Evolutionary conservation across 2,888 invertebrate species (phyloP), one percentile per base, ranked within the genome.

Genomic region (Helobdella robusta): DNA sequence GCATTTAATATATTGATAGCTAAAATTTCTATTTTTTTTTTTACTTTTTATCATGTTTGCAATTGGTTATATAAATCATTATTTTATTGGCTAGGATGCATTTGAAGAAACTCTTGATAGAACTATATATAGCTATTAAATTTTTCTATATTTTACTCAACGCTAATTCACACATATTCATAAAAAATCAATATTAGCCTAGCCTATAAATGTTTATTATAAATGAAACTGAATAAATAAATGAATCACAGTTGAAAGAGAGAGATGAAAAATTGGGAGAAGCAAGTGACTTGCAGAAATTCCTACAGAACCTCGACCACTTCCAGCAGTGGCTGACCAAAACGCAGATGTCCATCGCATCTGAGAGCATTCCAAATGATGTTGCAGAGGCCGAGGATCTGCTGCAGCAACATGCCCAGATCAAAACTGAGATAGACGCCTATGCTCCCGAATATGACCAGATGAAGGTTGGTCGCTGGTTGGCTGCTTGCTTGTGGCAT

Each of bases 321-420:
- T 99, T 99, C 91, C 94, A 95, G 82, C 87, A 91, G 0, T 98
- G 97, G 97, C 85, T 99, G 72, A 92, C 94, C 66, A 92, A 94
- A 82, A 97, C 97, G 0, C 97, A 98, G 83, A 95, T 93, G n/a
- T 94, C 95, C 2, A 76, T 80, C 2, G 80, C 79, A 28, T 76
- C 76, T 1, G 79, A 79, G 69, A 79, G 79, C 72, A 74, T 77
- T 66, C 80, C 80, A 56, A 75, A 75, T 70, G 75, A 76, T 71
- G 73, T 80, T 61, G 73, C 77, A 15, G 98, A 99, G 78, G 98
- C 98, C 15, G 98, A 99, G 81, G 91, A 92, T 77, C 84, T 98
- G 23, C 83, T 99, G 58, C 91, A 90, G 59, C 94, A 98, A 80
- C 98, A 99, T 83, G 93, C 94, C 82, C 91, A 91, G 73, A 93